Percentiles rank a stretch among this genome's conserved stretches.
Evolutionary conservation across 2,113 vertebrate genomes (phyloP).

Genomic region (Leucosticte australis): DNA sequence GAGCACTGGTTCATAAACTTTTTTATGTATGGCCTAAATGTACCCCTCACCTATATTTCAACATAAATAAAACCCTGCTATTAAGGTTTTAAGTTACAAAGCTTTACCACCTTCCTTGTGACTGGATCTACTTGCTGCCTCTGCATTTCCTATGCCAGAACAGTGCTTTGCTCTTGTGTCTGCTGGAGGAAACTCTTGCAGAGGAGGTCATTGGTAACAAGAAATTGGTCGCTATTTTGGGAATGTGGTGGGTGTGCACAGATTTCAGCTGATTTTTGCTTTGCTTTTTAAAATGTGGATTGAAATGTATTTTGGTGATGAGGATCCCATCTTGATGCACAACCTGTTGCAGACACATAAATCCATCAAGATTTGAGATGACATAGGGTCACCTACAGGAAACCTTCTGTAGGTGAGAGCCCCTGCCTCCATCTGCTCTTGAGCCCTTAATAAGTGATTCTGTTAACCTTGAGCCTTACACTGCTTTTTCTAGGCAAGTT

Average conservation of each 20-base stretch:
- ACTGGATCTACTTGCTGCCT: background rate
- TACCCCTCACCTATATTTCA: background rate
- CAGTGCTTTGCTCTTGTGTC: background rate
- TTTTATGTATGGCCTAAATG: background rate
- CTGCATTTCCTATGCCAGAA: background rate
- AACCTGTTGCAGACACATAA: background rate
- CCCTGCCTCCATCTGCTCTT: background rate
- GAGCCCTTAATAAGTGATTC: background rate
- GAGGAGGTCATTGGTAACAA: background rate
- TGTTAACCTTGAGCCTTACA: background rate
- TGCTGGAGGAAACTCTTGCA: background rate
- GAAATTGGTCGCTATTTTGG: background rate
- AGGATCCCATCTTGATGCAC: background rate
- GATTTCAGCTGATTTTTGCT: background rate
- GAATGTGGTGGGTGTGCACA: background rate
- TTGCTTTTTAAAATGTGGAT: background rate
- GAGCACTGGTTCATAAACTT: background rate
- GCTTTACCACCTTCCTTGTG: background rate
- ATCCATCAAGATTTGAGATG: background rate
- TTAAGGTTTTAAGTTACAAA: background rate
- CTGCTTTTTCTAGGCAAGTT: background rate
- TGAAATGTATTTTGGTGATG: background rate
- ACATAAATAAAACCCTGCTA: background rate
- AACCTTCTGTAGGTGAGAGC: background rate
- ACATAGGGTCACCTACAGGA: background rate